Percentiles rank a stretch among this genome's conserved stretches.
phyloP scores from a whole-genome alignment of 2,797 vertebrate species.

The Sarcophilus harrisii region DNA sequence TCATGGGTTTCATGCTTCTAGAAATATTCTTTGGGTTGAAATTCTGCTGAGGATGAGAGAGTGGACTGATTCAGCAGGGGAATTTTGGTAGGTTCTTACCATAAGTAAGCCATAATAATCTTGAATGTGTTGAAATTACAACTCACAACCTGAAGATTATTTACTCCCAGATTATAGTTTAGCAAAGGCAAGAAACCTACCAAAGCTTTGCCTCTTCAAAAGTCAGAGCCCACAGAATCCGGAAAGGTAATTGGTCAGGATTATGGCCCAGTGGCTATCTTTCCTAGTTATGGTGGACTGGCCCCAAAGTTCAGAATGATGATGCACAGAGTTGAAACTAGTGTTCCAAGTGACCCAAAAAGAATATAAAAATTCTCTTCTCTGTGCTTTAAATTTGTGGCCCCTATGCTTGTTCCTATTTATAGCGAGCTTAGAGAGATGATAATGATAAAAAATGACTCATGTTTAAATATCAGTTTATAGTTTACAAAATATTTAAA shows the following conservation, averaged over 20 bases:
- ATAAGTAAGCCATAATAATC: conserved; percentile 65
- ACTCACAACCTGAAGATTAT: conserved; percentile 49
- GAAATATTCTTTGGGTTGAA: conserved; percentile 18
- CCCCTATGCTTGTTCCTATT: no score
- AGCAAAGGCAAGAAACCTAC: conserved; percentile 61
- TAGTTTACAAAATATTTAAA: background rate
- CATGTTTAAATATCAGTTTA: background rate
- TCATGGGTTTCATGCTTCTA: conserved; percentile 62
- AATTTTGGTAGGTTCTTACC: conserved; percentile 64
- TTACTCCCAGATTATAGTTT: conserved; percentile 63
- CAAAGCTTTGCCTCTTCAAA: conserved; percentile 59
- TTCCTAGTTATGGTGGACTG: conserved; percentile 51
- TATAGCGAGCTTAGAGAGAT: background rate
- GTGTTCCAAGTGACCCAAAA: background rate
- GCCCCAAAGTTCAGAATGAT: conserved; percentile 67
- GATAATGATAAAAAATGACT: background rate
- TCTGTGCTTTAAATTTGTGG: background rate
- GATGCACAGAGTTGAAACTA: background rate
- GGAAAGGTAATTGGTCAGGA: conserved; percentile 65
- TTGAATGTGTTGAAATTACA: conserved; percentile 52
- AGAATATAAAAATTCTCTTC: background rate
- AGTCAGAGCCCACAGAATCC: conserved; percentile 57
- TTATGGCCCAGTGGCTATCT: conserved; percentile 40
- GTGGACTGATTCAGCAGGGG: conserved; percentile 59
- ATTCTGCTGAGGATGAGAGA: conserved; percentile 34